Evolutionary conservation across 2,888 invertebrate genomes (phyloP), one percentile per base, ranked within the genome.

Genomic region (Rambutsinella grinnellia): DNA sequence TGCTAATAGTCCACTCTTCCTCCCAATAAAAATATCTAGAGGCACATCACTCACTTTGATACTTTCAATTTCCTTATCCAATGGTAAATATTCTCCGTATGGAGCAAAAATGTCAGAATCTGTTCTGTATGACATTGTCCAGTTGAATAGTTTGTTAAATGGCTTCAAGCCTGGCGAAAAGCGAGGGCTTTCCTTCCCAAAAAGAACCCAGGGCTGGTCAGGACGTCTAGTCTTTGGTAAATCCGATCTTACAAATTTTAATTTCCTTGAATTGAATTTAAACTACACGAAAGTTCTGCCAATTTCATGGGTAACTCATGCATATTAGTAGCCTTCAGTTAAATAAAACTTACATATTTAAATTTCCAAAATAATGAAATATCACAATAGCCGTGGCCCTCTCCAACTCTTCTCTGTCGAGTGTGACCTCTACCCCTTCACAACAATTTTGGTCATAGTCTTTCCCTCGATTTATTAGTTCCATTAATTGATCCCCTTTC

Each of bases 161-260:
- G 27, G 47, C 10, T 47, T 17, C 17, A 23, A 15, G 8, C 8
- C 6, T 1, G 23, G 49, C 6, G 49, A 24, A 1, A 15, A 5
- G 13, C 0, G 10, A 3, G 63, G 51, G 1, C 47, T 8, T n/a
- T 63, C 63, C 15, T 21, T 6, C 0, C 13, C 21, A 13, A n/a
- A 26, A 1, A 51, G 19, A 2, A 51, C 28, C 63, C 63, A 63
- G 1, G 53, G 19, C 15, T 63, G 63, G 2, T 63, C 63, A 2
- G 63, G 51, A 15, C 13, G 3, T 28, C 63, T 46, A 13, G 23
- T 54, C 6, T 19, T 10, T 2, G 54, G 54, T 6, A 24, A 24
- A 19, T 23, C 15, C n/a, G n/a, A n/a, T n/a, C n/a, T n/a, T n/a
- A n/a, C n/a, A n/a, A n/a, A n/a, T n/a, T n/a, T n/a, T n/a, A n/a